Evolutionary conservation across 2,113 vertebrate species (phyloP), one percentile per base, ranked within the genome.

Genomic region (Oxygymnocypris stewartii): DNA sequence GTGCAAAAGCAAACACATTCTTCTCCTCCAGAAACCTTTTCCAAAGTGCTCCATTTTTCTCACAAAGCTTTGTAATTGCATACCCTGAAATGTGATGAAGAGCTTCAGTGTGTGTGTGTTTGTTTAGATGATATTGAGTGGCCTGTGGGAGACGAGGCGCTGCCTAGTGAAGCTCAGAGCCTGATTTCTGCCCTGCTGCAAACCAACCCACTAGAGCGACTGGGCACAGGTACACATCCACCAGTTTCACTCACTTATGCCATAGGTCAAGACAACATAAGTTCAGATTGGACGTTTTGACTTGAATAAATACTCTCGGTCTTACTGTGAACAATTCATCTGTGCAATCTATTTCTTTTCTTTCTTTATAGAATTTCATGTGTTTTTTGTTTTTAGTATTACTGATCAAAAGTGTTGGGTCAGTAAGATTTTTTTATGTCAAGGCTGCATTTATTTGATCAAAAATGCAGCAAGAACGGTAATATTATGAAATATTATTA

Each of bases 121-220:
- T 71, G 82, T 84, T 25, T 90, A 98, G 97, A 98, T 47, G 95
- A 97, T 71, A 97, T 98, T 49, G 94, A 96, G 87, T 98, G 97
- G 97, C 97, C 97, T 0, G 95, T 96, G 9, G 97, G 96, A 2
- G 97, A 98, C 0, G 97, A 98, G 5, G 96, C 95, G 1, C 92
- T 98, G 86, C 97, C 97, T 31, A 86, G 93, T 0, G 97, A 98
- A 0, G 95, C 96, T 35, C 96, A 97, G 91, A 92, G 91, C 49
- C 94, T 98, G 82, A 97, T 97, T 88, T 97, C 97, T 75, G 93
- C 95, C 86, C 93, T 98, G 57, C 88, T 98, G 86, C 97, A 98
- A 92, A 97, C 96, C 69, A 97, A 96, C 90, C 97, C 96, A 2
- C 93, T 98, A 61, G 88, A 96, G 78, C 94, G 97, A 86, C 93